These are phyloP conservation scores for Marcusenius ussheri DNA, from an alignment of 2,113 vertebrate species.

Conservation along the genomic window DNA sequence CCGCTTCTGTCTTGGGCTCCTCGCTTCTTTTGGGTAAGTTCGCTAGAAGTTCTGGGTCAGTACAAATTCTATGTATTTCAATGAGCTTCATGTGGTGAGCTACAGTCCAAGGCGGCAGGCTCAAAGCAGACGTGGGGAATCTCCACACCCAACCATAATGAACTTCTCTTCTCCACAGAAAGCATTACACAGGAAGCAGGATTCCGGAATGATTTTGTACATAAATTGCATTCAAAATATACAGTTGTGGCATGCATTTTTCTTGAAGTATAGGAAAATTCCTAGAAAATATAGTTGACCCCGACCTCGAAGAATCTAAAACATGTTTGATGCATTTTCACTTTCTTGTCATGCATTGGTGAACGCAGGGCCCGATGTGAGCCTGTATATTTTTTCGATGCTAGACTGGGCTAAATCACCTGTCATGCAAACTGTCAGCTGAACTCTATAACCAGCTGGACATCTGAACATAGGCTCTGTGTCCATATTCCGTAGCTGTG, in stretches of 20 bases:
- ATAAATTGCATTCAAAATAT: conserved; percentile 9
- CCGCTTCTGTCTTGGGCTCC: neutral
- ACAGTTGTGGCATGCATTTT: neutral
- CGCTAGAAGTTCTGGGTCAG: neutral
- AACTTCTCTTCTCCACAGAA: conserved; percentile 1
- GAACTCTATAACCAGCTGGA: neutral
- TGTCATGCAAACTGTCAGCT: neutral
- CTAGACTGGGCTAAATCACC: neutral
- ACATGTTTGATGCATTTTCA: neutral
- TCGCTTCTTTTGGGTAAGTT: conserved; percentile 1
- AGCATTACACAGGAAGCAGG: neutral
- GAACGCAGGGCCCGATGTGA: neutral
- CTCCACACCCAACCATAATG: neutral
- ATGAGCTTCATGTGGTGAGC: conserved; percentile 9
- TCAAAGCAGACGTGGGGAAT: neutral
- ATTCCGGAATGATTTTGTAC: conserved; percentile 1
- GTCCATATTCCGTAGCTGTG: neutral
- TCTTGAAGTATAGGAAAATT: neutral
- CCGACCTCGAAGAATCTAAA: neutral
- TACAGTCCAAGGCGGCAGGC: neutral
- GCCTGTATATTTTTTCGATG: neutral
- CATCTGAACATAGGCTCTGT: neutral
- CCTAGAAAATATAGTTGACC: neutral
- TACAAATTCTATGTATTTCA: conserved; percentile 11
- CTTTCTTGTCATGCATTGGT: neutral